Evolutionary conservation across 2,888 invertebrate species (phyloP), one percentile per base, ranked within the genome.

Genomic region (Cacoxenus indagator): DNA sequence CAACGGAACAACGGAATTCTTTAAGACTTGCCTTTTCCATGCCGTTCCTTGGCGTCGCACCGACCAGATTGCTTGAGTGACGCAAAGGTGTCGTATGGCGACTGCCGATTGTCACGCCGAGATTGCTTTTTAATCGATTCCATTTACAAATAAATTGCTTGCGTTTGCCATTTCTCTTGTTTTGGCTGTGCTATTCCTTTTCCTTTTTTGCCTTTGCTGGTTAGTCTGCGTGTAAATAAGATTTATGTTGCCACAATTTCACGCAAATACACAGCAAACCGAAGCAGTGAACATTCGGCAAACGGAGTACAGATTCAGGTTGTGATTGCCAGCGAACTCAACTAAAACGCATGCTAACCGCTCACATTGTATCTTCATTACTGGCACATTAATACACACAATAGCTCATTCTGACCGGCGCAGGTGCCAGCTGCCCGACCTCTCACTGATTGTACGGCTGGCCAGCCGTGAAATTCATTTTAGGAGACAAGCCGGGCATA

Each of bases 51-150:
- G 45, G 45, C 78, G 85, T 85, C 86, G 85, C 84, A 83, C 82
- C 76, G 81, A 78, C 64, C 65, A 80, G 75, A 78, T 84, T 80
- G 79, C 78, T 84, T 74, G 82, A 74, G 76, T 76, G 76, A 73
- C 83, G 79, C 81, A 80, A 79, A 83, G 83, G 80, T 79, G 82
- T 81, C 82, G 78, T 81, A 73, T 79, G 72, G 73, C 65, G 65
- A 69, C 45, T 79, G 72, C 70, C 65, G 65, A 69, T 51, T 68
- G 67, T 64, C 67, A 64, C 67, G 75, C 77, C 84, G 77, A 82
- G 84, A 87, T 87, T 87, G 87, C 87, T 86, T 87, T 87, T 86
- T 87, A 87, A 87, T 87, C 87, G 87, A 86, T 87, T 87, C 87
- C 86, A 87, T 87, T 87, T 87, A 84, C 81, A 84, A 86, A 87